Conservation (phyloP, 2,797 vertebrate species). For the Eulemur coronatus region DNA sequence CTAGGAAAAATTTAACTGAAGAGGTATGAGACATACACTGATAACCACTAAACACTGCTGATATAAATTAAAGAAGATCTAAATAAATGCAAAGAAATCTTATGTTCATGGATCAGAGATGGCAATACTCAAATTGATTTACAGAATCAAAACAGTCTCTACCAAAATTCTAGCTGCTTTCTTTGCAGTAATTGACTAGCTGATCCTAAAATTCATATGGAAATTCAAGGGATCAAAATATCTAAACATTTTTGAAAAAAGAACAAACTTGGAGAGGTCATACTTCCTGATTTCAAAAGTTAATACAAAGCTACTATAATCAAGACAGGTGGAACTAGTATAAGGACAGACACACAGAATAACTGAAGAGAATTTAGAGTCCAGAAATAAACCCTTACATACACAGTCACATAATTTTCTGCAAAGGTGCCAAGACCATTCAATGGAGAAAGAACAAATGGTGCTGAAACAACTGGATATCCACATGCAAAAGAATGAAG, state of each 20-base stretch:
- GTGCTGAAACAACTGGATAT: not conserved
- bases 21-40: not conserved
- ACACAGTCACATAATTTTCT: not conserved
- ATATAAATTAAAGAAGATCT: not conserved
- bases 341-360: not conserved
- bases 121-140: not conserved
- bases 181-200: not conserved
- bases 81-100: not conserved
- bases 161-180: not conserved
- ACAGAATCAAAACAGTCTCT: not conserved
- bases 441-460: not conserved
- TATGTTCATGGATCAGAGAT: not conserved
- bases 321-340: not conserved
- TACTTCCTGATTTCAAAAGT: not conserved
- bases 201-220: slow-evolving; percentile 8
- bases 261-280: not conserved
- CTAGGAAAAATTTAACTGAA: not conserved
- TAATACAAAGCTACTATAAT: not conserved
- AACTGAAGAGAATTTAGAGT: not conserved
- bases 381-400: not conserved
- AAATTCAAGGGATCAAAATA: not conserved
- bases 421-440: not conserved
- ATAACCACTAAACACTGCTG: not conserved
- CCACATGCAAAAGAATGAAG: not conserved
- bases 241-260: not conserved